Evolutionary conservation across 2,888 invertebrate genomes (phyloP), one percentile per base, ranked within the genome.

Genomic region (Patella caerulea): DNA sequence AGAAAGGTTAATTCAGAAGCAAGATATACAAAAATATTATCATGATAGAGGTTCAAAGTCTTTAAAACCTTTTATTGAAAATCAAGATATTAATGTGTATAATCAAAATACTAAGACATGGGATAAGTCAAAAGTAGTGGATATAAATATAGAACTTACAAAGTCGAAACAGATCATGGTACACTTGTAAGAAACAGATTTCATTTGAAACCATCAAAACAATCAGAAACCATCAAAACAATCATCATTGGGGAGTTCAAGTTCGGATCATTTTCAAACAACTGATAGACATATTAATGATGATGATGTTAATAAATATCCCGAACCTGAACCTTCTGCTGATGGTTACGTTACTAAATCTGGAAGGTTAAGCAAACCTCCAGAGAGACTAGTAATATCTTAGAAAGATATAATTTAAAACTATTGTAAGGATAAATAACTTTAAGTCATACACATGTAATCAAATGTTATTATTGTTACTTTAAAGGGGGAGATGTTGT

Each of bases 131-230:
- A 59, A 59, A 59, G 59, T 59, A n/a, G 19, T 59, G 17, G 59
- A 59, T 59, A 19, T 59, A 59, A 59, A 59, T 59, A 17, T 59
- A 59, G 59, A 59, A 59, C 59, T 59, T 59, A 59, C 19, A 59
- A 19, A 59, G 59, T 59, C 7, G 59, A 59, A 59, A 59, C n/a
- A n/a, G 59, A 59, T n/a, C 17, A 7, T 59, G 59, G 59, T 59
- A 59, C 17, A 12, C 17, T 7, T 17, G 17, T 59, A 59, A 59
- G 59, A 59, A 59, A 59, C 19, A 59, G 59, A 59, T 59, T 59
- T 59, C 59, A 59, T 59, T 59, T 59, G 59, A 59, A 59, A 19
- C 59, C 59, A 59, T 29, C 29, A 29, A n/a, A n/a, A n/a, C n/a
- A n/a, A n/a, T n/a, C n/a, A n/a, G n/a, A n/a, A n/a, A n/a, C n/a